Conservation (phyloP, 2,797 vertebrate genomes). For the Momotus momota region DNA sequence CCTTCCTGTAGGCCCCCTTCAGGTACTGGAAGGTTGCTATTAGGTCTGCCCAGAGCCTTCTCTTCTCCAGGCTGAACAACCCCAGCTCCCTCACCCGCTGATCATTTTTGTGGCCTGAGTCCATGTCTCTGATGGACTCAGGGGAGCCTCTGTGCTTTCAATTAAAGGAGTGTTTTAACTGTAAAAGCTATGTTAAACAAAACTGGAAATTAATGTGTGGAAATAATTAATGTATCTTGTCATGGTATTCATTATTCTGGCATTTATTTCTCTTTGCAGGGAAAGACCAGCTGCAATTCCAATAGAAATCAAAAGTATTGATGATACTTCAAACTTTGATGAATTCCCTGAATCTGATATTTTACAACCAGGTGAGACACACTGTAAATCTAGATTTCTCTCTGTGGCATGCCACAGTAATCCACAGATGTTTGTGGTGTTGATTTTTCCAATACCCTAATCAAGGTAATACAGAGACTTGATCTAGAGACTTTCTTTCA, state of each 20-base stretch:
- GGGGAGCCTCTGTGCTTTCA: neutral
- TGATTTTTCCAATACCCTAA: neutral
- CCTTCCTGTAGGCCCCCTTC: too few species aligned
- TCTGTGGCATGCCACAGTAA: neutral
- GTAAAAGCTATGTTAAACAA: neutral
- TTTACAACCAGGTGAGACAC: slow-evolving; percentile 90
- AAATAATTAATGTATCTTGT: neutral
- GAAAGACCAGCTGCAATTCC: slow-evolving; percentile 96
- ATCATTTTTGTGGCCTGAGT: too few species aligned
- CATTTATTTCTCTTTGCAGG: slow-evolving; percentile 73
- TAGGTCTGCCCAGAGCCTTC: too few species aligned
- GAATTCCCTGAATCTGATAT: slow-evolving; percentile 98
- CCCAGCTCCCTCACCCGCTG: too few species aligned
- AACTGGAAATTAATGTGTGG: neutral
- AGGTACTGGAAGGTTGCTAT: too few species aligned
- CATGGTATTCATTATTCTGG: neutral
- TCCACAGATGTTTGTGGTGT: neutral
- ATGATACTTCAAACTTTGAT: slow-evolving; percentile 97
- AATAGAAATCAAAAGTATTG: slow-evolving; percentile 97
- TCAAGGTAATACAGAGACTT: neutral
- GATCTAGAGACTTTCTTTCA: neutral
- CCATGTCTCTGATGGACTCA: neutral
- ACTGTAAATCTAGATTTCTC: neutral
- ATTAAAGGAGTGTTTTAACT: neutral
- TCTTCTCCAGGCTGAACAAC: too few species aligned